Evolutionary conservation across 2,888 invertebrate genomes (phyloP).

Genomic region (Podabrus alpinus): DNA sequence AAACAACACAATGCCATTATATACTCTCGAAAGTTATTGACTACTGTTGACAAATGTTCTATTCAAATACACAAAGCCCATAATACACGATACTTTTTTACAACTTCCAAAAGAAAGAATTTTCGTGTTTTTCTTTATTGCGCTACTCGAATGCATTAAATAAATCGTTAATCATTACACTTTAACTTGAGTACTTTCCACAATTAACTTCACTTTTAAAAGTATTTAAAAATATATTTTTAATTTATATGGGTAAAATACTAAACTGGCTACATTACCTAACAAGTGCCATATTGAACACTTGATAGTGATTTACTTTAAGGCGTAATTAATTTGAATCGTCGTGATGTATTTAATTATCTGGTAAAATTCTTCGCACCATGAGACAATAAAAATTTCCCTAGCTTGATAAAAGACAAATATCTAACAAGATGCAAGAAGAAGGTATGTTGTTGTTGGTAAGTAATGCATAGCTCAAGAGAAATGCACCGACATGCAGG

Average conservation of each 20-base stretch:
- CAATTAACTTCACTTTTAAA: not conserved
- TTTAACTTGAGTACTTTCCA: constrained; percentile 40
- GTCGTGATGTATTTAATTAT: constrained; percentile 49
- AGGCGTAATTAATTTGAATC: not conserved
- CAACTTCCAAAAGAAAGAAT: constrained; percentile 52
- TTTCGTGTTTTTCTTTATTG: constrained; percentile 54
- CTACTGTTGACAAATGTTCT: constrained; percentile 54
- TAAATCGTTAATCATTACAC: constrained; percentile 56
- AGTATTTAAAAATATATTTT: not conserved
- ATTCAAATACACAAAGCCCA: constrained; percentile 49
- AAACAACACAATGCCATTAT: constrained; percentile 52
- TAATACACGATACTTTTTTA: constrained; percentile 47
- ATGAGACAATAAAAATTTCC: constrained; percentile 43
- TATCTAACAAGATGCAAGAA: constrained; percentile 53
- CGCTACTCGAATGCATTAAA: constrained; percentile 53
- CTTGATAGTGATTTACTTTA: not conserved
- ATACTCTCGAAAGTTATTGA: constrained; percentile 50
- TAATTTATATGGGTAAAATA: not conserved
- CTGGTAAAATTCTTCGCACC: constrained; percentile 46
- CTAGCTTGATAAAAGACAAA: constrained; percentile 49
- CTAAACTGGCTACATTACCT: no score
- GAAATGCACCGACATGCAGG: constrained; percentile 51
- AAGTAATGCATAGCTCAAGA: constrained; percentile 54
- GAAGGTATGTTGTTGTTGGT: constrained; percentile 50
- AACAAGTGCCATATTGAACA: not conserved